A percentile compares a stretch with the other conserved stretches of the same genome.
Conservation (phyloP, 2,888 invertebrate genomes). For the Vesta saturnalis region DNA sequence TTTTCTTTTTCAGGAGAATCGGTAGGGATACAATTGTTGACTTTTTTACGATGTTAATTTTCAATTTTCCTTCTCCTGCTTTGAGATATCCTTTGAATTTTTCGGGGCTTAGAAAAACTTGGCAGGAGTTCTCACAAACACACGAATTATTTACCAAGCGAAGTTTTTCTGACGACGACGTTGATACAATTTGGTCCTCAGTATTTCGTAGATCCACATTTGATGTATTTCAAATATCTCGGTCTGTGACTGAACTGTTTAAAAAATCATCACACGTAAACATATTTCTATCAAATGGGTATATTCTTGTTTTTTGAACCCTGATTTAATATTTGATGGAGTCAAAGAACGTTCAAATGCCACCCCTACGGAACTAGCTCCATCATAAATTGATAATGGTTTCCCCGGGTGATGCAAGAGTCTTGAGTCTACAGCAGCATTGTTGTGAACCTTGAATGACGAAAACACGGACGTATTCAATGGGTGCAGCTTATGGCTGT, state of each 20-base stretch:
- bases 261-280: conserved; percentile 33
- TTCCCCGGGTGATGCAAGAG: conserved; percentile 5
- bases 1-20: not conserved
- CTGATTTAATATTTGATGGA: conserved; percentile 12
- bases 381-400: conserved; percentile 7
- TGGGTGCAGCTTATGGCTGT: conserved; percentile 15
- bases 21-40: not conserved
- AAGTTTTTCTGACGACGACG: not conserved
- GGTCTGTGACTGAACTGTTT: conserved; percentile 29
- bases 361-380: not conserved
- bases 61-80: conserved; percentile 1
- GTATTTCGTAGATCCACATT: not conserved
- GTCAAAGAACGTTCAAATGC: conserved; percentile 12
- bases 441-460: conserved; percentile 15
- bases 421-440: conserved; percentile 15
- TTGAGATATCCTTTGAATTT: not conserved
- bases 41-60: not conserved
- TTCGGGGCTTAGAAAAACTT: not conserved
- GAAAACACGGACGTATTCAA: conserved; percentile 12
- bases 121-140: not conserved
- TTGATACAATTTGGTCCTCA: not conserved
- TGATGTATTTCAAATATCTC: not conserved
- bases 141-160: not conserved
- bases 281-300: conserved; percentile 28
- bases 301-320: conserved; percentile 27